Evolutionary conservation across 2,888 invertebrate species (phyloP).

Genomic region (Acleris sparsana): DNA sequence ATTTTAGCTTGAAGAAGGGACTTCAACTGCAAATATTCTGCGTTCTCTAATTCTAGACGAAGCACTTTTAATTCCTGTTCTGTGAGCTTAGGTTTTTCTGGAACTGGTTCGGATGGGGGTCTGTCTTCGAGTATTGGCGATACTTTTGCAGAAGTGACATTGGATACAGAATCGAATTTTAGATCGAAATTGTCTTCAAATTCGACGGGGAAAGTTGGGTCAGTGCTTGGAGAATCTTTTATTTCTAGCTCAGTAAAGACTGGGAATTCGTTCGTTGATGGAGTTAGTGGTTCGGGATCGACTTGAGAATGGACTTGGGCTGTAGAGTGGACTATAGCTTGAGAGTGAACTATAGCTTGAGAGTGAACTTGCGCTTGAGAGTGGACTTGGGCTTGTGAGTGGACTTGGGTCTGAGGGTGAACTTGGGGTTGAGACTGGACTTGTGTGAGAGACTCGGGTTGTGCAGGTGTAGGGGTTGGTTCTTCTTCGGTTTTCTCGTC

Average conservation of each 20-base stretch:
- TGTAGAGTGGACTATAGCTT: slow-evolving; percentile 25
- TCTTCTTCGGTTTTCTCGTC: slow-evolving; percentile 71
- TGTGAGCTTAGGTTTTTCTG: slow-evolving; percentile 80
- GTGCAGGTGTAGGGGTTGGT: slow-evolving; percentile 36
- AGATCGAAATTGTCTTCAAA: slow-evolving; percentile 61
- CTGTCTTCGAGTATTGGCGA: slow-evolving; percentile 46
- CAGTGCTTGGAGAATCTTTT: slow-evolving; percentile 49
- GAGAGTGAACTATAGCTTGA: slow-evolving; percentile 41
- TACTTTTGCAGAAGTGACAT: slow-evolving; percentile 38
- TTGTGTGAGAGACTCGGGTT: slow-evolving; percentile 27
- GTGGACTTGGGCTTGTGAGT: no score
- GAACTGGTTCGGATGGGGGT: slow-evolving; percentile 48
- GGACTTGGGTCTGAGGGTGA: slow-evolving; percentile 10
- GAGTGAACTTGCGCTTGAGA: slow-evolving; percentile 41
- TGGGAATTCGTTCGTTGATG: slow-evolving; percentile 20
- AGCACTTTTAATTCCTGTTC: slow-evolving; percentile 83
- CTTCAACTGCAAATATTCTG: slow-evolving; percentile 86
- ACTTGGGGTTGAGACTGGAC: not conserved
- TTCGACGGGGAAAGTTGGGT: slow-evolving; percentile 64
- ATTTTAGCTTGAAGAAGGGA: slow-evolving; percentile 87
- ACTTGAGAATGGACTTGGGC: slow-evolving; percentile 18
- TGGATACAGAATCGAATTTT: slow-evolving; percentile 48
- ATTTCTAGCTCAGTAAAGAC: slow-evolving; percentile 10
- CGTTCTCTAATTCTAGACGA: slow-evolving; percentile 86
- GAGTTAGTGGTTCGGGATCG: slow-evolving; percentile 14